These are phyloP conservation scores for Terrapene triunguis DNA, from an alignment of 2,113 vertebrate species.

Conservation along the genomic window DNA sequence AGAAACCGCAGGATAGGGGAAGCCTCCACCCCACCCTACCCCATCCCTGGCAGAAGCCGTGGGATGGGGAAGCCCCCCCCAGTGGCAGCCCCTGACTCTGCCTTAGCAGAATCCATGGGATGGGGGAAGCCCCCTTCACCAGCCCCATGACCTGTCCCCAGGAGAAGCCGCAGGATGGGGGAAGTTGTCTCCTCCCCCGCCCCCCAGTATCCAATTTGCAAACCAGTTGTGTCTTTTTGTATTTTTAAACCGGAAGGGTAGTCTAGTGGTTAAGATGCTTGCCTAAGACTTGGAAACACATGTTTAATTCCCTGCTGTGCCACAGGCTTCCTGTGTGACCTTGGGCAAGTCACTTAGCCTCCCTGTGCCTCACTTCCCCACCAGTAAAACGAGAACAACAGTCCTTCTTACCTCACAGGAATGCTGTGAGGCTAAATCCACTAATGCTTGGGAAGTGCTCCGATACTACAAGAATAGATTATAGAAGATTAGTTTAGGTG, in stretches of 20 bases:
- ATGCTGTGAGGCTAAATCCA: neutral
- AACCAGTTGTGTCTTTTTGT: neutral
- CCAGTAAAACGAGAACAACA: neutral
- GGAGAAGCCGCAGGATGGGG: too few species aligned
- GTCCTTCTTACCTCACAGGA: neutral
- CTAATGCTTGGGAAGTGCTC: neutral
- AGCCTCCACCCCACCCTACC: too few species aligned
- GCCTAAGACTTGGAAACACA: neutral
- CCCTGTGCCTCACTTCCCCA: neutral
- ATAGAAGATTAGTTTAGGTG: neutral
- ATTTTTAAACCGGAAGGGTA: neutral
- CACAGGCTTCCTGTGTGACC: neutral
- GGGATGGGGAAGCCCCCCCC: too few species aligned
- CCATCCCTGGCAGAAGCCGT: too few species aligned
- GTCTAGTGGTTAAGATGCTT: neutral
- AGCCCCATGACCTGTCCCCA: too few species aligned
- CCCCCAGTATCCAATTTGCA: neutral
- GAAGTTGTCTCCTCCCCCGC: too few species aligned
- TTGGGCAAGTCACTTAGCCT: neutral
- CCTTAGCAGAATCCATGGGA: too few species aligned
- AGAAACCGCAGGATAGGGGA: too few species aligned
- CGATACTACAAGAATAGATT: rapidly evolving
- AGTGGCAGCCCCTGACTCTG: too few species aligned
- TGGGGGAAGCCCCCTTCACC: too few species aligned
- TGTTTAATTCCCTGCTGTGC: neutral